A percentile compares a stretch with the other conserved stretches of the same genome.
These are phyloP conservation scores for Poeciliopsis paucimaculata DNA, from an alignment of 2,797 vertebrate species.

Conservation along the genomic window DNA sequence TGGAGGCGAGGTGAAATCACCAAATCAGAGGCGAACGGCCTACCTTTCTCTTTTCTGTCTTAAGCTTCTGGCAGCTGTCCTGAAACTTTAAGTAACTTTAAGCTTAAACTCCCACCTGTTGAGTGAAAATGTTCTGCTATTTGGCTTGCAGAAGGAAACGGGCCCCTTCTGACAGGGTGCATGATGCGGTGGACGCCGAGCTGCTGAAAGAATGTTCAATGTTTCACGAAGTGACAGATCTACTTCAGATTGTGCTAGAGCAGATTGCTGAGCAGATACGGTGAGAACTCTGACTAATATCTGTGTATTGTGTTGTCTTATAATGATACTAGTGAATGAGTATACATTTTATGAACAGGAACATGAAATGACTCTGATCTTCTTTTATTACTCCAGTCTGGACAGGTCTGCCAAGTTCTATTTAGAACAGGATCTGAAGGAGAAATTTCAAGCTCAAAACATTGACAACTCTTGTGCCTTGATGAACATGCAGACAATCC, in stretches of 20 bases:
- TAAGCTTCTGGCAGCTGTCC: not conserved
- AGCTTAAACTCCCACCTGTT: not conserved
- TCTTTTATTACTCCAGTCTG: conserved; percentile 75
- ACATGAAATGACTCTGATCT: not conserved
- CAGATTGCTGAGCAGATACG: conserved; percentile 89
- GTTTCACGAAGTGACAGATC: conserved; percentile 74
- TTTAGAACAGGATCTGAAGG: conserved; percentile 88
- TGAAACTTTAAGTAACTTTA: not conserved
- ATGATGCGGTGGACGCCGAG: conserved; percentile 85
- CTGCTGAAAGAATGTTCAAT: conserved; percentile 87
- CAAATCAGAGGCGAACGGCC: not conserved
- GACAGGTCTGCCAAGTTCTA: conserved; percentile 87
- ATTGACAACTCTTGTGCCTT: conserved; percentile 87
- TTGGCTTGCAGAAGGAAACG: conserved; percentile 80
- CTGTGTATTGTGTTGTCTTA: not conserved
- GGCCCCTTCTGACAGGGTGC: conserved; percentile 81
- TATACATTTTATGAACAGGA: not conserved
- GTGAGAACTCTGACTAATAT: conserved; percentile 56
- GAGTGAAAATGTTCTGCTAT: not conserved
- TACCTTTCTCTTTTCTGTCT: not conserved
- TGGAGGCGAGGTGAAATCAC: conserved; percentile 84
- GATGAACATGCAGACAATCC: conserved; percentile 80
- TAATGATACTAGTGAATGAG: not conserved
- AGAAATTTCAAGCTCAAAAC: conserved; percentile 85
- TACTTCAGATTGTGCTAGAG: conserved; percentile 84